Base-by-base conservation (phyloP, 2,888 invertebrate genomes). In the Hydrotaea cyrtoneurina region DNA sequence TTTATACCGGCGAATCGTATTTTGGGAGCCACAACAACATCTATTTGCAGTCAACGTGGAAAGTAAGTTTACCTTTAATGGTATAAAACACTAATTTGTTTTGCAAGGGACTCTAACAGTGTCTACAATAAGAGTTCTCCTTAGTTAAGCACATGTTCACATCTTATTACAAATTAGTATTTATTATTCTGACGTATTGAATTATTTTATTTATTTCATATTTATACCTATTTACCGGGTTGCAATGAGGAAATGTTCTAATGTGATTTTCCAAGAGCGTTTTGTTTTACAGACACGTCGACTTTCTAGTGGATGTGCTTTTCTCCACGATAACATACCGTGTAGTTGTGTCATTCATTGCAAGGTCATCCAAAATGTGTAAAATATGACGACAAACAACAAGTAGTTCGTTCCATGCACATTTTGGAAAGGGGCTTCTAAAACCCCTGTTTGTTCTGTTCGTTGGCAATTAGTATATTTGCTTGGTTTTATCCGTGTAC, bases 1-100 rank as follows among this genome's bases (percentile, higher is more conserved):
- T 57, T 88, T 26, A 59, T 86, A 19, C 87, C 88, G 62, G 86
- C 88, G 17, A 88, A 87, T 66, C 86, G 88, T 71, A 85, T 87
- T 21, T 75, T 89, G n/a, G 85, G 86, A 55, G 80, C 83, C 74
- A 86, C 87, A 72, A 77, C 86, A 57, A 86, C 74, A 59, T 62
- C 85, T 26, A 5, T 82, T 26, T 82, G 82, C 50, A 85, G 82
- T 79, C 81, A 85, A 82, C 85, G 88, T 36, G 86, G 87, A 72
- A 86, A 87, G 89, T 89, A 87, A 87, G 88, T 85, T 43, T n/a
- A 10, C 46, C 15, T 11, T 31, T 8, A 39, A 39, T 39, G 13
- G 13, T 10, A 39, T 39, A 39, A 39, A 39, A 39, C 4, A 4
- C 39, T 8, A 13, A 39, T 1, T 39, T 39, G 1, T 39, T 11